These are phyloP conservation scores for Takifugu ocellatus DNA, from an alignment of 2,797 vertebrate species.

Conservation along the genomic window DNA sequence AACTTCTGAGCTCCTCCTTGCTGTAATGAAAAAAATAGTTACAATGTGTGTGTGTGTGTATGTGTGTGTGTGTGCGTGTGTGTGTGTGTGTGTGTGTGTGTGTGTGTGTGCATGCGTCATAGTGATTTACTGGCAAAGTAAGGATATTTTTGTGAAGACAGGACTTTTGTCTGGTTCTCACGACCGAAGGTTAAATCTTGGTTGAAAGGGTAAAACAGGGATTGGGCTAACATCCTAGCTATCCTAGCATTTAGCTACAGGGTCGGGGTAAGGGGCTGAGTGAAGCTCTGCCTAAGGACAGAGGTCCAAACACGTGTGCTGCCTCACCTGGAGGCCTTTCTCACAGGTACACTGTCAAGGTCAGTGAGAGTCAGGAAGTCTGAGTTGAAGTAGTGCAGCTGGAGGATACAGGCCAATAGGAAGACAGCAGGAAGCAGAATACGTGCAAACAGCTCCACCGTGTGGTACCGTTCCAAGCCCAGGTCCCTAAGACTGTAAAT, in stretches of 20 bases:
- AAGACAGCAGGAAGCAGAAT: conserved; percentile 76
- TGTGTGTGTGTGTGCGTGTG: too few species aligned
- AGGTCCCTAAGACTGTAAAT: conserved; percentile 70
- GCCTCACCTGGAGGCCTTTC: conserved; percentile 62
- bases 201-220: too few species aligned
- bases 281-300: too few species aligned
- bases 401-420: conserved; percentile 78
- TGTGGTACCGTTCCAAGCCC: conserved; percentile 74
- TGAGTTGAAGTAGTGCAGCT: conserved; percentile 79
- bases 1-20: conserved; percentile 67
- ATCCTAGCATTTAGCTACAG: too few species aligned
- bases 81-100: too few species aligned
- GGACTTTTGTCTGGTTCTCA: too few species aligned
- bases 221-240: too few species aligned
- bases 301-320: not conserved
- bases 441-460: conserved; percentile 73
- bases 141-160: too few species aligned
- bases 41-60: not conserved
- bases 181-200: too few species aligned
- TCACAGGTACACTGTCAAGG: conserved; percentile 66
- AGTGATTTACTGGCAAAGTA: too few species aligned
- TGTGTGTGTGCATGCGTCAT: too few species aligned
- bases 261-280: too few species aligned
- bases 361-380: conserved; percentile 79
- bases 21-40: conserved; percentile 48